phyloP scores from a whole-genome alignment of 2,113 vertebrate genomes.

The Trogon melanurus region DNA sequence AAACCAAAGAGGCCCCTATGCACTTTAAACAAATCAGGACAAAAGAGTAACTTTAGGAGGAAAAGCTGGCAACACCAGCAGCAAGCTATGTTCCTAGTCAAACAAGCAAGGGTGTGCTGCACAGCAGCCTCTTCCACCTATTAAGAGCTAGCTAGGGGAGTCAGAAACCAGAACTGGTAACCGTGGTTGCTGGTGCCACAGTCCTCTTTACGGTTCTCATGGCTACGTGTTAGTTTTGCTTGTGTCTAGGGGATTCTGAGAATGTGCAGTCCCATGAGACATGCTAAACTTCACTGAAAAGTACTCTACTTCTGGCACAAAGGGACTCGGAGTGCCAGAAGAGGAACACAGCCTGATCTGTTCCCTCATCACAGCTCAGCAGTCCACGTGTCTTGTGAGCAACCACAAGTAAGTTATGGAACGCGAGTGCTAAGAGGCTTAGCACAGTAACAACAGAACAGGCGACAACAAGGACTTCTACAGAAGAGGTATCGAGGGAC shows the following conservation, averaged over 20 bases:
- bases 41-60: neutral
- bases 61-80: neutral
- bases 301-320: neutral
- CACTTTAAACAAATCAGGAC: neutral
- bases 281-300: neutral
- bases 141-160: neutral
- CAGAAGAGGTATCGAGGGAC: neutral
- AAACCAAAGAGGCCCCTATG: neutral
- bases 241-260: neutral
- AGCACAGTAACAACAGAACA: neutral
- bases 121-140: neutral
- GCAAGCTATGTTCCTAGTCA: neutral
- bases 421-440: neutral
- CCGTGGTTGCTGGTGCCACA: neutral
- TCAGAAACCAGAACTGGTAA: neutral
- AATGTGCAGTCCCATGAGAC: neutral
- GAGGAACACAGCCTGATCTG: neutral
- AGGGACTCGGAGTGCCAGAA: neutral
- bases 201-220: neutral
- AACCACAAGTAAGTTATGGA: neutral
- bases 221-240: neutral
- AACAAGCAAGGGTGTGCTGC: neutral
- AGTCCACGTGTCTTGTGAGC: neutral
- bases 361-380: neutral
- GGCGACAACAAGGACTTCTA: neutral